Evolutionary conservation across 2,113 vertebrate species (phyloP).

Genomic region (Corythornis cristatus): DNA sequence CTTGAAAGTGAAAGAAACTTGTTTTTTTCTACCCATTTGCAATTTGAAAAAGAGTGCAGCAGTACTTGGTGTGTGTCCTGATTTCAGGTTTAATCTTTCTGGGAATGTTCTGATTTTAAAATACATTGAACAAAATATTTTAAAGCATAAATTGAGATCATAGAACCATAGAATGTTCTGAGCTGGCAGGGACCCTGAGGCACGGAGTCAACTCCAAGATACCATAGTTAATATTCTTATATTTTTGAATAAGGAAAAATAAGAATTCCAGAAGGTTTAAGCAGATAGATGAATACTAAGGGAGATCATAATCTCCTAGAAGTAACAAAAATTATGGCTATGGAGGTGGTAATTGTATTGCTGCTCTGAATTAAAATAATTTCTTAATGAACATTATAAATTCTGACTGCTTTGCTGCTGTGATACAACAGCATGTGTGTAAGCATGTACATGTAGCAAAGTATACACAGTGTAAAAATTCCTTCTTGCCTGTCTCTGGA

Average conservation of each 20-base stretch:
- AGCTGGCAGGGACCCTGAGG: not conserved
- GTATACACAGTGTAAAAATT: not conserved
- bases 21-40: not conserved
- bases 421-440: not conserved
- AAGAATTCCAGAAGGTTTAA: not conserved
- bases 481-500: not conserved
- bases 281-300: not conserved
- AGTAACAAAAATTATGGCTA: not conserved
- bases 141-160: not conserved
- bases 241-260: not conserved
- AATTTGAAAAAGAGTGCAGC: not conserved
- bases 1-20: no score
- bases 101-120: not conserved
- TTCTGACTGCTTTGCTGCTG: not conserved
- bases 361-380: not conserved
- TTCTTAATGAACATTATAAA: not conserved
- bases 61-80: not conserved
- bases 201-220: not conserved
- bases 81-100: not conserved
- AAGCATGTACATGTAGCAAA: no score
- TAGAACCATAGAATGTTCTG: not conserved
- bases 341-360: not conserved
- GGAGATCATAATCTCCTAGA: not conserved
- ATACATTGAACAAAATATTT: not conserved
- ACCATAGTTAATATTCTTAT: not conserved